Evolutionary conservation across 2,113 vertebrate genomes (phyloP).

Genomic region (Sinocyclocheilus maitianheensis): DNA sequence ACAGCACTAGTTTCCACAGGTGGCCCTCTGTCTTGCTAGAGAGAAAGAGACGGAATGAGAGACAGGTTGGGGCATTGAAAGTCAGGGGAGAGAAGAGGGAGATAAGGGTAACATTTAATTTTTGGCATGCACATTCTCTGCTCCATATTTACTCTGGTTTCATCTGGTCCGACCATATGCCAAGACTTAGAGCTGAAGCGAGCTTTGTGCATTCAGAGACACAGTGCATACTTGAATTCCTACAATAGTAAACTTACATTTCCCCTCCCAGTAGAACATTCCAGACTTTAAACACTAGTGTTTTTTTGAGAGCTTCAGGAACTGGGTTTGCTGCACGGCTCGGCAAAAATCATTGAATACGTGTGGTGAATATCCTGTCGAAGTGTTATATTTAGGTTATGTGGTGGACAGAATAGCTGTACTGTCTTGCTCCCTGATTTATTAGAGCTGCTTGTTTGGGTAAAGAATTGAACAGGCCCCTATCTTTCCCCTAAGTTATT

Average conservation of each 20-base stretch:
- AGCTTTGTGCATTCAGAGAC: constrained; percentile 13
- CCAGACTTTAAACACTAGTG: constrained; percentile 11
- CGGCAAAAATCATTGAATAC: neutral
- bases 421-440: neutral
- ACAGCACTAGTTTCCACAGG: neutral
- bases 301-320: constrained; percentile 34
- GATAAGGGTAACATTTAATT: constrained; percentile 23
- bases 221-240: constrained; percentile 32
- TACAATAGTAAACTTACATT: constrained; percentile 32
- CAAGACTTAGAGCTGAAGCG: neutral
- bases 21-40: neutral
- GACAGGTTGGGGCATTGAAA: neutral
- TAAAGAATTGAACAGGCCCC: neutral
- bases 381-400: constrained; percentile 35
- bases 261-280: constrained; percentile 8
- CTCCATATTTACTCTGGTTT: constrained; percentile 27
- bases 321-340: neutral
- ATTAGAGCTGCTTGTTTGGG: neutral
- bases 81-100: neutral
- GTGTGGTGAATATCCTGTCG: constrained; percentile 9
- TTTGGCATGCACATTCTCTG: constrained; percentile 19
- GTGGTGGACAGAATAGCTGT: neutral
- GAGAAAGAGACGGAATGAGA: neutral
- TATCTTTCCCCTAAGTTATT: neutral
- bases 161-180: constrained; percentile 12